Percentiles rank a stretch among this genome's conserved stretches.
Conservation (phyloP, 2,888 invertebrate genomes). For the Orchesellides sinensis region DNA sequence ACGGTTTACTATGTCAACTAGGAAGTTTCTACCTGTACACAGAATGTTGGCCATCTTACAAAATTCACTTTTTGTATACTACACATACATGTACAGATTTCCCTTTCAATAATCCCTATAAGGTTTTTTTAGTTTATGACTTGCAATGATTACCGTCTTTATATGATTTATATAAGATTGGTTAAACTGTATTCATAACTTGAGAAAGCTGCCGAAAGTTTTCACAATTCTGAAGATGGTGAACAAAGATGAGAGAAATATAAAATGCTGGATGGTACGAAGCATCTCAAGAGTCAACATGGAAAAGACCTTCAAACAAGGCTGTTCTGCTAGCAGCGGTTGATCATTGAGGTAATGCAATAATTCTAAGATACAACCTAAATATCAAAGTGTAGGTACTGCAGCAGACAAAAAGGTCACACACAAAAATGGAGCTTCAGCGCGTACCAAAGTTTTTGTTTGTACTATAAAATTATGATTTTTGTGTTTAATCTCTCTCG, state of each 20-base stretch:
- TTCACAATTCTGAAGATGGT: not conserved
- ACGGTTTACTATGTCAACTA: not conserved
- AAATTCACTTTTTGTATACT: not conserved
- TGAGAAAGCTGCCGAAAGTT: not conserved
- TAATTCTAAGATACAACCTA: too few species aligned
- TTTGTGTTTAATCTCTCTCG: not conserved
- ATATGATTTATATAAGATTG: not conserved
- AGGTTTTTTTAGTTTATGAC: conserved; percentile 12
- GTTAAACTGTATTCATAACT: too few species aligned
- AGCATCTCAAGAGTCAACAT: not conserved
- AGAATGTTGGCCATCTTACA: not conserved
- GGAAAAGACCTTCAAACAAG: not conserved
- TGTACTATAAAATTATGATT: not conserved
- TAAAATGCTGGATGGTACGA: not conserved
- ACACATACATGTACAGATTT: not conserved
- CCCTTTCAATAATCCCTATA: conserved; percentile 9
- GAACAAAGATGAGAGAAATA: conserved; percentile 9
- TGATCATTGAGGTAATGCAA: too few species aligned
- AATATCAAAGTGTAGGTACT: not conserved
- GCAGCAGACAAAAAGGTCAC: not conserved
- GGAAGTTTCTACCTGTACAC: not conserved
- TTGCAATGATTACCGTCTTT: not conserved
- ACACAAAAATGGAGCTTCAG: too few species aligned
- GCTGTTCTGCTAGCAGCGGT: too few species aligned
- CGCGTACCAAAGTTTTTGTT: too few species aligned